Base-by-base conservation (phyloP, 2,797 vertebrate species). In the Dromococcyx pavoninus region DNA sequence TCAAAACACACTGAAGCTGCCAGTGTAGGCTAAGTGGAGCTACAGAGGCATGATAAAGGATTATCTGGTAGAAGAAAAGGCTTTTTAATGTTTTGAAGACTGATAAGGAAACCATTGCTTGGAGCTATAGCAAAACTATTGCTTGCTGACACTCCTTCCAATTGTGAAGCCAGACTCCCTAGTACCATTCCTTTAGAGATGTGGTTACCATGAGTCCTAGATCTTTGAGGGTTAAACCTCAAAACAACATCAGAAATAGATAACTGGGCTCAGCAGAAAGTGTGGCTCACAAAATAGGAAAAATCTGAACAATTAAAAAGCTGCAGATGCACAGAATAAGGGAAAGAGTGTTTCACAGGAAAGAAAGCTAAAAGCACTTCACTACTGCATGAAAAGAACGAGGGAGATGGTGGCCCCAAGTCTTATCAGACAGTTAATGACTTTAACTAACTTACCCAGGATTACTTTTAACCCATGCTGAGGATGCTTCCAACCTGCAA, bases 31-130 rank as follows among this genome's bases (percentile, higher is more conserved):
- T 94, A 94, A 96, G 92, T 82, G 87, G 79, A 94, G 86, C 82
- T 92, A 95, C 93, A 94, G 86, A 84, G 58, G 72, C 80, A 88
- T 92, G 92, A 95, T 95, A 95, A 96, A 92, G 90, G 94, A 85
- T 95, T 94, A 96, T 89, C 95, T 86, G 25, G 53, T 22, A 86
- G 82, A 92, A 95, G 92, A 94, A 94, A 95, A 86, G 75, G 82
- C 93, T 86, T 94, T 93, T 89, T 88, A 95, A 93, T 88, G 91
- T 96, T 93, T 91, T 91, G 93, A 92, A 88, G 74, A 66, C 77
- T 82, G 91, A 96, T 95, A 96, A 94, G 88, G 83, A 88, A 91
- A 46, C 81, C 65, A 84, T 81, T 82, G 67, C 93, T 94, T 78
- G 46, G 27, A 94, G 87, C 82, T 89, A 86, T 4, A 84, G 89